Conservation (phyloP, 2,888 invertebrate species). For the Neocrepidodera transversa region DNA sequence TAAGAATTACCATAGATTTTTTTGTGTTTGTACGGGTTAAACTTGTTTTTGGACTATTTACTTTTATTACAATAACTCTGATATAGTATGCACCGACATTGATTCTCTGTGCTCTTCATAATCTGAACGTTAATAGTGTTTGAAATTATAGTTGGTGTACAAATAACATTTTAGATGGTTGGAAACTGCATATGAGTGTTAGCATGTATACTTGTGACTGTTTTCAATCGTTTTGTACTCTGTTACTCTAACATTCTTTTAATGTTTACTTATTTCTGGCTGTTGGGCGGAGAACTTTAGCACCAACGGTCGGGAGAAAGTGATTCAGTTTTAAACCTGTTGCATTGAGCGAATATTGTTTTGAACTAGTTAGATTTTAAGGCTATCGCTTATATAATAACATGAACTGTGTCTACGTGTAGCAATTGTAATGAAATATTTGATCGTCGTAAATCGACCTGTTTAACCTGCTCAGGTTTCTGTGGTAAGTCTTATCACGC, state of each 20-base stretch:
- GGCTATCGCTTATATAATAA: not conserved
- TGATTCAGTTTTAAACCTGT: too few relatives aligned
- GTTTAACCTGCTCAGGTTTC: not conserved
- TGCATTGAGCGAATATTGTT: not conserved
- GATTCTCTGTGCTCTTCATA: not conserved
- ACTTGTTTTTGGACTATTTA: too few relatives aligned
- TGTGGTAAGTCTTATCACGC: not conserved
- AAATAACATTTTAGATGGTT: too few relatives aligned
- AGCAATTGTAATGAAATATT: too few relatives aligned
- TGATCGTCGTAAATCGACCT: too few relatives aligned
- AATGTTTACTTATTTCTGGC: not conserved
- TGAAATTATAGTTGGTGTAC: not conserved
- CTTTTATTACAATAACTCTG: too few relatives aligned
- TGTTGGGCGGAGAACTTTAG: not conserved
- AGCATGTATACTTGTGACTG: not conserved
- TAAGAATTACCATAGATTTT: too few relatives aligned
- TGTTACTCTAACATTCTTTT: not conserved
- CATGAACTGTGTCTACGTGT: not conserved
- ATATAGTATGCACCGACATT: too few relatives aligned
- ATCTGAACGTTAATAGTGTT: not conserved
- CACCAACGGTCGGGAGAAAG: too few relatives aligned
- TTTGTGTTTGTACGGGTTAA: too few relatives aligned
- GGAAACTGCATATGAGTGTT: not conserved
- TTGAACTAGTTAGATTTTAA: not conserved
- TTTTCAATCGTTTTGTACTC: too few relatives aligned